Base-by-base conservation (phyloP, 2,888 invertebrate species). In the Epicampocera succincta region DNA sequence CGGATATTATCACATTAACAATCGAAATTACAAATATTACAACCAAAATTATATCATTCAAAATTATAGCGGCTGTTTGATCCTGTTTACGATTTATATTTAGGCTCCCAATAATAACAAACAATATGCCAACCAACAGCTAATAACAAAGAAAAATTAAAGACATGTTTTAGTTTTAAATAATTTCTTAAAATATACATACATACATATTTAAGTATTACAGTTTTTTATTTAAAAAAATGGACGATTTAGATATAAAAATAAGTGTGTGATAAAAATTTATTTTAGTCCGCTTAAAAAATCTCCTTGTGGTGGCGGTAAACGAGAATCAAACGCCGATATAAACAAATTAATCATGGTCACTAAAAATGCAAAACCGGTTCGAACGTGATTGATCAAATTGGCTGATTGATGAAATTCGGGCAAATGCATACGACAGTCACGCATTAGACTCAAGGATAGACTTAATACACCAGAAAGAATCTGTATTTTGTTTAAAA, bases 11-110 rank as follows among this genome's bases (percentile, higher is more conserved):
- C 81, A 97, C 94, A 89, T 97, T 97, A 58, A 94, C 92, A 65
- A 96, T 92, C 15, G 96, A 95, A 90, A 97, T 96, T 65, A 96
- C 89, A 91, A 97, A 97, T 87, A 97, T 93, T 84, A 95, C 93
- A 87, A 96, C 93, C 81, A 96, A 93, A 86, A 96, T 96, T 85
- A 95, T 88, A 90, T 97, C 96, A 91, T 97, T 97, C 85, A 97
- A 92, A 84, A 96, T 92, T 85, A 94, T 91, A n/a, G 96, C 96
- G 29, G 94, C 93, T 52, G 93, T 93, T 89, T 95, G 95, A 89
- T 96, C 95, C 85, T 93, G 92, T 85, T 93, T 92, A 88, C 94
- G 93, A 92, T 96, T 96, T 88, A 97, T 93, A 92, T 96, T 95
- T 90, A 96, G 91, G 85, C 96, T 95, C 87, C 96, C 96, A 90